Evolutionary conservation across 2,797 vertebrate species (phyloP), one percentile per base, ranked within the genome.

Genomic region (Eleutherodactylus coqui): DNA sequence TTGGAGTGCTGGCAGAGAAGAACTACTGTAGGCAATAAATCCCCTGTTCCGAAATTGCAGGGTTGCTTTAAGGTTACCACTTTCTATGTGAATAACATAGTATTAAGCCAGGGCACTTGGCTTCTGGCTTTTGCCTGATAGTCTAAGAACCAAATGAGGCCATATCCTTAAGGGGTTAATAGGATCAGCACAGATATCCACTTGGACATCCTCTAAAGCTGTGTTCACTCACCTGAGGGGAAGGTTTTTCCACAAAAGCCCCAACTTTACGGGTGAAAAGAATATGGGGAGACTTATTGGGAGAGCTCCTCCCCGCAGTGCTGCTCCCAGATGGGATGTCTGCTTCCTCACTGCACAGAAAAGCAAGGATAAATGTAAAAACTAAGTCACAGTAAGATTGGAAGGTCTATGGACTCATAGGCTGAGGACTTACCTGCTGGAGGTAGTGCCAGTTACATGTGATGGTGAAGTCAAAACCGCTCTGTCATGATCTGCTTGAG

Each of bases 161-260:
- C n/a, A n/a, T n/a, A n/a, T n/a, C n/a, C n/a, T n/a, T n/a, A n/a
- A n/a, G n/a, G n/a, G n/a, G n/a, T n/a, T n/a, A n/a, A n/a, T n/a
- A n/a, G n/a, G n/a, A n/a, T n/a, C n/a, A n/a, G n/a, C n/a, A n/a
- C n/a, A n/a, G n/a, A n/a, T n/a, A n/a, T n/a, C n/a, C n/a, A n/a
- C n/a, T n/a, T n/a, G n/a, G n/a, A n/a, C n/a, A n/a, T n/a, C n/a
- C n/a, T n/a, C n/a, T n/a, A n/a, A n/a, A n/a, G n/a, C n/a, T n/a
- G n/a, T n/a, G n/a, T n/a, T n/a, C 36, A 62, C 32, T 67, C 19
- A 95, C 95, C 94, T 95, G 95, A 86, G 94, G 94, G 89, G 94
- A 93, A 72, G 98, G 95, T 91, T 98, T 99, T 91, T 97, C 99
- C 91, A 99, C 97, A 87, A 99, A 99, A 45, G 98, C 98, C 88